Percentiles rank a stretch among this genome's conserved stretches.
These are phyloP conservation scores for Lymantria dispar DNA, from an alignment of 2,888 invertebrate genomes.

Conservation along the genomic window DNA sequence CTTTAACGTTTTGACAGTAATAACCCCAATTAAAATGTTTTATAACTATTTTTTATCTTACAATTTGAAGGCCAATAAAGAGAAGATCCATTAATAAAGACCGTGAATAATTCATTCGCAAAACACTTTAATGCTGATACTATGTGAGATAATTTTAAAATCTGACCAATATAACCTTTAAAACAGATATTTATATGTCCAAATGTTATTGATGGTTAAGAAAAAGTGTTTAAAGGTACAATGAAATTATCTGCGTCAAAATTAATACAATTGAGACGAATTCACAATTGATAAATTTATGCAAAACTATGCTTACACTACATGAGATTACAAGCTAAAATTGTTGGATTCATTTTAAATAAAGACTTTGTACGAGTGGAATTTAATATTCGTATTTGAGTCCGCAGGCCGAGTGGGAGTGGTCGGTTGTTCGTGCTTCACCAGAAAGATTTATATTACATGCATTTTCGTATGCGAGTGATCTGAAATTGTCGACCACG, in stretches of 20 bases:
- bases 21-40: constrained; percentile 10
- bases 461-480: constrained; percentile 78
- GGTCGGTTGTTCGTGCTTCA: constrained; percentile 76
- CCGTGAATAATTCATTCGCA: constrained; percentile 52
- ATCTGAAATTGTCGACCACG: constrained; percentile 77
- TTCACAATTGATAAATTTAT: constrained; percentile 21
- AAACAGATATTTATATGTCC: constrained; percentile 75
- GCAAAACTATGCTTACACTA: constrained; percentile 54
- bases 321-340: constrained; percentile 63
- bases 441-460: constrained; percentile 83
- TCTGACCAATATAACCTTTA: constrained; percentile 64
- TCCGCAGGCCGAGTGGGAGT: constrained; percentile 76
- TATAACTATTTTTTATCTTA: constrained; percentile 6
- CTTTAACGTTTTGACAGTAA: constrained; percentile 8
- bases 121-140: constrained; percentile 56
- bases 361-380: constrained; percentile 72
- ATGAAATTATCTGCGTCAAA: constrained; percentile 77
- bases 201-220: constrained; percentile 76
- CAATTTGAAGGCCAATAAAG: constrained; percentile 25
- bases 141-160: constrained; percentile 62
- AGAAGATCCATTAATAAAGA: constrained; percentile 40
- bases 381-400: constrained; percentile 80
- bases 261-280: constrained; percentile 70
- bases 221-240: constrained; percentile 61
- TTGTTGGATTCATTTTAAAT: constrained; percentile 62